Conservation (phyloP, 2,797 vertebrate species). For the Eurystomus glaucurus region DNA sequence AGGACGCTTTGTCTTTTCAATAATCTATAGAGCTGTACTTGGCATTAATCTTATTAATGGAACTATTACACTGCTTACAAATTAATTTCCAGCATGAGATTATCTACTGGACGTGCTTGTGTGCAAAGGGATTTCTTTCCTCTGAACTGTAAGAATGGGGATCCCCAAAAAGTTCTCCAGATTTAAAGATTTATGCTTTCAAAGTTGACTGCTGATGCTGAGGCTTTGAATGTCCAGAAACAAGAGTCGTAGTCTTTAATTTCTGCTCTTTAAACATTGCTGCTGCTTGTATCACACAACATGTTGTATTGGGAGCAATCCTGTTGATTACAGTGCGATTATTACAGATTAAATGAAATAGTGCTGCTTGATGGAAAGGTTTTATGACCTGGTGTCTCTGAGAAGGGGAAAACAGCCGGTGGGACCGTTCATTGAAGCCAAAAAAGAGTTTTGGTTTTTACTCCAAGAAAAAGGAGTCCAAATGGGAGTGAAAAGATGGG, state of each 20-base stretch:
- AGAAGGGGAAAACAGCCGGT: background rate
- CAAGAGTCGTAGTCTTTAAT: background rate
- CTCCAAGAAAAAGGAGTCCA: background rate
- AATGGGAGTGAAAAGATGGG: background rate
- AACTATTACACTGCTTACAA: constrained; percentile 42
- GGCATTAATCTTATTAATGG: constrained; percentile 73
- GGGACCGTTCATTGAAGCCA: background rate
- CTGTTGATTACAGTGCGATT: background rate
- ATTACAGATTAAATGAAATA: background rate
- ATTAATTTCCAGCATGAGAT: constrained; percentile 34
- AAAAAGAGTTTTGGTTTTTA: background rate
- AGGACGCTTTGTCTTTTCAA: constrained; percentile 57
- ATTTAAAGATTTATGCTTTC: background rate
- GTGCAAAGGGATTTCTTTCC: constrained; percentile 1
- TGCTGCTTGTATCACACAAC: background rate
- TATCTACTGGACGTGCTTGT: constrained; percentile 24
- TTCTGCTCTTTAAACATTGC: background rate
- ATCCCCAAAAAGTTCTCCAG: background rate
- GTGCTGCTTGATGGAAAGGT: background rate
- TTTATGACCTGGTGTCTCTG: background rate
- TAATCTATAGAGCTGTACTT: constrained; percentile 30
- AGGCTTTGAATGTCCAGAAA: background rate
- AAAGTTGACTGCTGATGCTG: background rate
- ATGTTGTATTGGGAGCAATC: background rate
- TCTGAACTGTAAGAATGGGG: background rate